Conservation (phyloP, 2,113 vertebrate genomes). For the Ancistrus triradiatus region DNA sequence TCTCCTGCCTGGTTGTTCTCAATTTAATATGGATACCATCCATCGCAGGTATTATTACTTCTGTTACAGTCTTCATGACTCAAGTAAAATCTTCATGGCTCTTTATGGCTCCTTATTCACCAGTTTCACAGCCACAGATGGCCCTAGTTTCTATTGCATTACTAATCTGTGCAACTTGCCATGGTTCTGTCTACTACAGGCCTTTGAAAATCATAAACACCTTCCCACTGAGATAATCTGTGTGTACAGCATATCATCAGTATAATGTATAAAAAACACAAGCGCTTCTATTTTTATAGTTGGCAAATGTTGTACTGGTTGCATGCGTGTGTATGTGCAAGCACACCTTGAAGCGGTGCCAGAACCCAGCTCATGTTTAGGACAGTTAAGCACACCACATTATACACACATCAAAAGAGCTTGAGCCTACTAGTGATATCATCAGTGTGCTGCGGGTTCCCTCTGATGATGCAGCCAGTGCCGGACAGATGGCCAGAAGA, state of each 20-base stretch:
- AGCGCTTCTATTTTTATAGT: background rate
- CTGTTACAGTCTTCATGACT: too few relatives aligned
- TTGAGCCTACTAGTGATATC: constrained; percentile 33
- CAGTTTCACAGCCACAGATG: constrained; percentile 47
- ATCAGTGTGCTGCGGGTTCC: constrained; percentile 20
- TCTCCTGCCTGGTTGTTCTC: constrained; percentile 62
- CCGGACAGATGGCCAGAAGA: background rate
- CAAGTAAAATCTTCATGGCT: constrained; percentile 28
- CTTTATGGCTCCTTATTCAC: constrained; percentile 16
- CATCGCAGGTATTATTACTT: constrained; percentile 4
- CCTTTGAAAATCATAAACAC: constrained; percentile 37
- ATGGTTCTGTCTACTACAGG: too few relatives aligned
- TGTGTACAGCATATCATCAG: background rate
- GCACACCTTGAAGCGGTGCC: constrained; percentile 20
- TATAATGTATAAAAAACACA: too few relatives aligned
- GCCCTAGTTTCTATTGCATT: constrained; percentile 44
- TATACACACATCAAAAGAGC: constrained; percentile 37
- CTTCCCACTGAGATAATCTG: constrained; percentile 20
- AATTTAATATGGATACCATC: constrained; percentile 63
- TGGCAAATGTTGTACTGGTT: constrained; percentile 31
- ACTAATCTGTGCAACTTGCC: constrained; percentile 39
- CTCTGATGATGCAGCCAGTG: constrained; percentile 24
- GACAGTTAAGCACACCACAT: constrained; percentile 21
- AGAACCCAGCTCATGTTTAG: constrained; percentile 43
- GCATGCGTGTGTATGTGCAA: constrained; percentile 16